These are phyloP conservation scores for Metridium senile DNA, from an alignment of 92 coral and sea anemone species.

Conservation along the genomic window DNA sequence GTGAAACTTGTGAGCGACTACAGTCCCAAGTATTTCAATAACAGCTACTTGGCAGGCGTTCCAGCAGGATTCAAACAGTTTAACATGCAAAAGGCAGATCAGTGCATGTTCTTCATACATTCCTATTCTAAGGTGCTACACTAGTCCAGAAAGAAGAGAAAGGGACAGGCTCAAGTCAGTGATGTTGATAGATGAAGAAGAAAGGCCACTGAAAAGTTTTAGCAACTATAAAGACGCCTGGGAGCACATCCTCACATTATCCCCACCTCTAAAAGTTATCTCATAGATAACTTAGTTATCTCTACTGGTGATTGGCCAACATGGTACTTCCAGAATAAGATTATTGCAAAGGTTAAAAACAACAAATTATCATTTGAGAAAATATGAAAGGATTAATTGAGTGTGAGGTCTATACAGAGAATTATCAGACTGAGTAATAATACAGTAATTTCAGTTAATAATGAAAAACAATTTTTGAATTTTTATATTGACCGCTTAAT, in stretches of 20 bases:
- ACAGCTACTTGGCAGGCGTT: slow-evolving; percentile 2
- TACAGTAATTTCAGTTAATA: too few species aligned
- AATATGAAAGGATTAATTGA: background rate
- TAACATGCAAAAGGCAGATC: slow-evolving; percentile 35
- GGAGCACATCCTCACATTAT: background rate
- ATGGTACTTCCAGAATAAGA: slow-evolving; percentile 54
- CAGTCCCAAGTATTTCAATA: background rate
- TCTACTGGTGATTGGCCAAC: slow-evolving; percentile 62
- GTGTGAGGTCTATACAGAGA: background rate
- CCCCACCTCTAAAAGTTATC: slow-evolving; percentile 10
- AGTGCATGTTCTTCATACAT: slow-evolving; percentile 5
- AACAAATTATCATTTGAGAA: background rate
- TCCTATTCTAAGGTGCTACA: slow-evolving; percentile 25
- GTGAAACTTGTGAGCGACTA: background rate
- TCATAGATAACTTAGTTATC: background rate
- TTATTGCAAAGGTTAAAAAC: slow-evolving; percentile 25
- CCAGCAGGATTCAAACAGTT: slow-evolving; percentile 14
- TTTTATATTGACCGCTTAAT: too few species aligned
- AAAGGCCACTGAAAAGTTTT: slow-evolving; percentile 23
- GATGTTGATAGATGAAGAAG: slow-evolving; percentile 40
- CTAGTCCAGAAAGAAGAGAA: slow-evolving; percentile 28
- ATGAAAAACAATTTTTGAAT: too few species aligned
- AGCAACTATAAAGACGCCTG: slow-evolving; percentile 14
- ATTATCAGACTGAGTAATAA: too few species aligned
- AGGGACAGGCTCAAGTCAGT: slow-evolving; percentile 18